Evolutionary conservation across 2,888 invertebrate genomes (phyloP).

Genomic region (Erebia epiphron): DNA sequence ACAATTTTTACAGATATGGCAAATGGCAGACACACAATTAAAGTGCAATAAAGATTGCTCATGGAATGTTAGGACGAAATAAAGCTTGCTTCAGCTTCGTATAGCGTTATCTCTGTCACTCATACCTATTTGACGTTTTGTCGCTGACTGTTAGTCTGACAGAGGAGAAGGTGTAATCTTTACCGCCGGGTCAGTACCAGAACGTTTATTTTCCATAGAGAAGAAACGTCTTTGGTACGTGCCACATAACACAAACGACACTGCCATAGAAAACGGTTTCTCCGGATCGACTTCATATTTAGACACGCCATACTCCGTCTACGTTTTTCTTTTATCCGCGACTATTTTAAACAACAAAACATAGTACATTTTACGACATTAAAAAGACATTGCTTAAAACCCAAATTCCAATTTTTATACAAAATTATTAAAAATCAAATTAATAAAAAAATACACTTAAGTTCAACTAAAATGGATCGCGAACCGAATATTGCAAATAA

Average conservation of each 20-base stretch:
- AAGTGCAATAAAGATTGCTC: no score
- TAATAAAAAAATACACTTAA: constrained; percentile 3
- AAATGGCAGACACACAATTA: no score
- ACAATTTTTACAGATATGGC: background rate
- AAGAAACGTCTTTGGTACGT: no score
- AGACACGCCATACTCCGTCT: background rate
- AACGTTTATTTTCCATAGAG: no score
- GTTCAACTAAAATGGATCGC: constrained; percentile 6
- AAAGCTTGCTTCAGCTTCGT: no score
- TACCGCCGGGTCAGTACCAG: no score
- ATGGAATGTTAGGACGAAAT: no score
- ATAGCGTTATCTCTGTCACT: no score
- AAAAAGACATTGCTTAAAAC: background rate
- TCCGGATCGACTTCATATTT: background rate
- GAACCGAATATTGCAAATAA: background rate
- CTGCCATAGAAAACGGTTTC: background rate
- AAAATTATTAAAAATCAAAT: background rate
- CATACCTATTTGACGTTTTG: no score
- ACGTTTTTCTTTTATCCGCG: background rate
- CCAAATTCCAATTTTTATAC: constrained; percentile 1
- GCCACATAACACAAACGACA: no score
- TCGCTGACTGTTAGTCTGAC: no score
- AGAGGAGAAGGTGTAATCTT: no score
- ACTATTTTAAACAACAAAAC: background rate
- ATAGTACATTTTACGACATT: background rate